Base-by-base conservation (phyloP, 2,888 invertebrate species). In the Nephrotoma guestfalica region DNA sequence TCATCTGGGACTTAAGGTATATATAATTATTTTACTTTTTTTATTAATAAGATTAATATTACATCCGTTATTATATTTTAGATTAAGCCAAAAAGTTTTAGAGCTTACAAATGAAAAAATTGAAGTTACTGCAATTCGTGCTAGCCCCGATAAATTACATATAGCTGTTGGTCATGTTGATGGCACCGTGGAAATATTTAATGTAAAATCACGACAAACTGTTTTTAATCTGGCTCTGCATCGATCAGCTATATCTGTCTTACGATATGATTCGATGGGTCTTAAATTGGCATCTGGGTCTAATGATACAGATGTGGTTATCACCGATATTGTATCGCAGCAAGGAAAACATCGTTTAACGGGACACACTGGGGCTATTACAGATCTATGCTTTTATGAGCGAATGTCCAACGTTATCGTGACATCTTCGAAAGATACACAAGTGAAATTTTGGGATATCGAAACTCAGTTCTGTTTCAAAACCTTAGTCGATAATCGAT, bases 391-490 rank as follows among this genome's bases (percentile, higher is more conserved):
- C 6, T 97, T 97, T 89, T 93, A 97, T 90, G 93, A 94, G 87
- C 92, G 94, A 87, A 93, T 94, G 88, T n/a, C 83, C 2, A 87
- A 88, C 84, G 85, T 88, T 41, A 91, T 97, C 7, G 93, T 97
- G 6, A 96, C 96, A 89, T 94, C 96, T 51, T 98, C 98, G 0
- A 98, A 97, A 91, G 99, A 99, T 90, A 96, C 96, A 7, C 96
- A 96, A 90, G 94, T 99, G 0, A 99, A 99, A 91, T 97, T 99
- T 91, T 99, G 99, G 99, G 97, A 99, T 91, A 93, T 99, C 88
- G 96, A 97, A 88, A 97, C 97, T 6, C 96, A 98, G 89, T 96
- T 97, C 90, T 99, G 99, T 91, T 99, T 99, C 90, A 97, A 97
- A 91, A 99, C 99, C 3, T 92, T 99, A 86, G 95, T 97, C 71